phyloP scores from a whole-genome alignment of 2,888 invertebrate species.

The Protula sp. region DNA sequence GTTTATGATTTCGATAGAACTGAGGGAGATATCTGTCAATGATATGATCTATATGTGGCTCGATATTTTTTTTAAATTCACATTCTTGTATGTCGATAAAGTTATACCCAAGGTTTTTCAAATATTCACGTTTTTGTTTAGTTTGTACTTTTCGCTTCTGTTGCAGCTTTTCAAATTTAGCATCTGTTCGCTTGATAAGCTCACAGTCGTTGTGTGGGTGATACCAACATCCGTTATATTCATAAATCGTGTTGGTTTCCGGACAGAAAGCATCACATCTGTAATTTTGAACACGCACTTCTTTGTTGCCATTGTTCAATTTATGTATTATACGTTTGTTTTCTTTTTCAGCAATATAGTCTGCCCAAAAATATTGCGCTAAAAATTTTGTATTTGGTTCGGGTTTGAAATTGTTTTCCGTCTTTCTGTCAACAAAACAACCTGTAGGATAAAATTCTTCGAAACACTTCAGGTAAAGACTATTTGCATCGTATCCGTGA shows the following conservation, averaged over 20 bases:
- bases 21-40: neutral
- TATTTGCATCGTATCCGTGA: too few species aligned
- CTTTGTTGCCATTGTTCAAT: neutral
- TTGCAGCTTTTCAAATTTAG: neutral
- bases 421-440: too few species aligned
- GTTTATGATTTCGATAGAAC: neutral
- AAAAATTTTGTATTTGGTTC: neutral
- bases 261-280: too few species aligned
- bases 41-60: neutral
- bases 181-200: too few species aligned
- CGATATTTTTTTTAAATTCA: neutral
- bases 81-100: constrained; percentile 17
- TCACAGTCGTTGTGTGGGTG: too few species aligned
- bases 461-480: too few species aligned
- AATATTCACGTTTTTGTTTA: too few species aligned
- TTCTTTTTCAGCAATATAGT: neutral
- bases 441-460: too few species aligned
- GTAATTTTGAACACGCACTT: too few species aligned
- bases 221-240: constrained; percentile 21
- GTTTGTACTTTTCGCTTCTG: neutral
- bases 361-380: neutral
- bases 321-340: neutral
- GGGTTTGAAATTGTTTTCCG: neutral
- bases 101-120: constrained; percentile 6
- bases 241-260: too few species aligned